These are phyloP conservation scores for Spheniscus mendiculus DNA, from an alignment of 2,113 vertebrate genomes.

Conservation along the genomic window DNA sequence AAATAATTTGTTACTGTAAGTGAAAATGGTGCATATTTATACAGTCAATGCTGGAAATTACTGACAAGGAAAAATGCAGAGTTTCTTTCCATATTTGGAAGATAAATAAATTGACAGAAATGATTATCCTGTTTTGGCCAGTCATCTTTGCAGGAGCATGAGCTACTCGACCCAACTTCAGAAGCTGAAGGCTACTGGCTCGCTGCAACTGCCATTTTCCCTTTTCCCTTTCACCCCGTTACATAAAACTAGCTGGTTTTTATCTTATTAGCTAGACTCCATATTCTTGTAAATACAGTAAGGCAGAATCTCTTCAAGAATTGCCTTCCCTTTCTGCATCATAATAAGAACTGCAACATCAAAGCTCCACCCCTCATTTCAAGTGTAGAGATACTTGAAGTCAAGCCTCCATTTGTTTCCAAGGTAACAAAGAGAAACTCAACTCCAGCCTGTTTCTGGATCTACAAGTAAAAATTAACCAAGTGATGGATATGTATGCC, in stretches of 20 bases:
- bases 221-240: background rate
- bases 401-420: slow-evolving; percentile 53
- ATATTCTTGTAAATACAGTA: background rate
- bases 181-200: background rate
- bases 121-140: background rate
- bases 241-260: background rate
- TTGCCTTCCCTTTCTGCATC: background rate
- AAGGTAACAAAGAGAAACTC: slow-evolving; percentile 42
- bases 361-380: slow-evolving; percentile 23
- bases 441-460: background rate
- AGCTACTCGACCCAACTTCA: background rate
- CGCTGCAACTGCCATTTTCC: background rate
- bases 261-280: background rate
- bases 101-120: background rate
- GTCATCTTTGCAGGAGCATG: background rate
- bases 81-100: background rate
- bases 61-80: background rate
- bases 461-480: slow-evolving; percentile 1
- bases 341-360: background rate
- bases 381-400: background rate
- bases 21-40: background rate
- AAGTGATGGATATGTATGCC: background rate
- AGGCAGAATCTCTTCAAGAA: background rate
- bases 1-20: background rate
- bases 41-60: background rate